Evolutionary conservation across 2,888 invertebrate species (phyloP).

Genomic region (Plemyria rubiginata): DNA sequence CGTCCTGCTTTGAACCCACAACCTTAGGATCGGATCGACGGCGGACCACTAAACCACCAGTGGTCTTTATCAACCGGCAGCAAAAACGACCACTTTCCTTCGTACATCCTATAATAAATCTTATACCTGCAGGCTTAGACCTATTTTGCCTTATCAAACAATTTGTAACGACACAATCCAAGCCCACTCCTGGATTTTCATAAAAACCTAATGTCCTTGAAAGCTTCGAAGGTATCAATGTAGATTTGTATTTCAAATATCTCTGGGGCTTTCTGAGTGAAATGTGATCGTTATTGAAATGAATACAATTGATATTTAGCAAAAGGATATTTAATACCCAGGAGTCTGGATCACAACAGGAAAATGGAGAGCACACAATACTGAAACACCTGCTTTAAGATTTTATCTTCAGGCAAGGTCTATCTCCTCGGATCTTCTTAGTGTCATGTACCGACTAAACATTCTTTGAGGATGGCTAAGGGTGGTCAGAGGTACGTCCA

Average conservation of each 20-base stretch:
- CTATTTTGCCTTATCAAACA: neutral
- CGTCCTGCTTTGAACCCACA: no score
- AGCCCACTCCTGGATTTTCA: constrained; percentile 5
- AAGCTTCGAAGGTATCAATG: constrained; percentile 16
- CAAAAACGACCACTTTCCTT: no score
- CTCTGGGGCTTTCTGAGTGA: constrained; percentile 17
- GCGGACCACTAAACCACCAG: no score
- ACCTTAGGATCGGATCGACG: no score
- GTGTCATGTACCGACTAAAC: no score
- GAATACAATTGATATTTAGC: constrained; percentile 25
- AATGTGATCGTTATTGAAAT: constrained; percentile 22
- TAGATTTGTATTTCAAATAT: constrained; percentile 27
- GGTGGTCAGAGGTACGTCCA: no score
- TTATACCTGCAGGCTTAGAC: neutral
- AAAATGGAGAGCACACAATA: neutral
- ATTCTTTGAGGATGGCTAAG: no score
- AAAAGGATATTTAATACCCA: constrained; percentile 3
- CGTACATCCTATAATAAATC: neutral
- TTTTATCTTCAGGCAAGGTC: no score
- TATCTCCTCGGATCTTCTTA: no score
- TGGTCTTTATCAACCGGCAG: no score
- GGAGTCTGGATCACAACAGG: neutral
- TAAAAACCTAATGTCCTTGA: constrained; percentile 17
- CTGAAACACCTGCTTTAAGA: no score
- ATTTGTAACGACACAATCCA: neutral